Evolutionary conservation across 2,113 vertebrate species (phyloP), one percentile per base, ranked within the genome.

Genomic region (Varanus komodoensis): DNA sequence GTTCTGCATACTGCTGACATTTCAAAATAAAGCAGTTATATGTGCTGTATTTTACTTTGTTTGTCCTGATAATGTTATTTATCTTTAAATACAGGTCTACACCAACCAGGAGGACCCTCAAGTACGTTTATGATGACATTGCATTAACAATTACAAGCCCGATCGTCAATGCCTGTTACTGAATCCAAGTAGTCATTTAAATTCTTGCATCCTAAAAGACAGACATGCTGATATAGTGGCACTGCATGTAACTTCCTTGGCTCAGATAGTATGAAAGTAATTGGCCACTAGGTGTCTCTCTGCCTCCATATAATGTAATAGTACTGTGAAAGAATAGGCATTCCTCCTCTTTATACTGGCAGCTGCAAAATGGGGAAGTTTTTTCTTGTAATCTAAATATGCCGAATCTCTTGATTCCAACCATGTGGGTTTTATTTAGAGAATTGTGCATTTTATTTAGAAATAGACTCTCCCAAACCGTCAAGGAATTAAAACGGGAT

Each of bases 51-150:
- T 90, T 93, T 11, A 67, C 15, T 75, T 94, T 92, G 83, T 90
- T 64, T 44, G 1, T 86, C 77, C 69, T 71, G 38, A 73, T 88
- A 94, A 78, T 93, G 87, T 95, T 93, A 5, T 95, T 93, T 93
- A 0, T 64, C 91, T 69, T 90, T 75, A 89, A 95, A 93, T 93
- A 0, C 95, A 99, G 99, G 98, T 99, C 34, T 99, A 97, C 79
- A 98, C 97, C 48, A 97, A 98, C 92, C 96, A 97, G 91, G 98
- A 98, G 54, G 97, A 98, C 68, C 98, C 98, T 82, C 96, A 98
- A 98, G 99, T 99, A 97, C 92, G 90, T 89, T 84, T 80, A 48
- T 6, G 54, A 4, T 21, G 23, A 17, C 84, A 3, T 82, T 68
- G 17, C n/a, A 61, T 34, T 82, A 8, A 74, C 3, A 57, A 57